Base-by-base conservation (phyloP, 2,888 invertebrate genomes). In the Sthenelais limicola region DNA sequence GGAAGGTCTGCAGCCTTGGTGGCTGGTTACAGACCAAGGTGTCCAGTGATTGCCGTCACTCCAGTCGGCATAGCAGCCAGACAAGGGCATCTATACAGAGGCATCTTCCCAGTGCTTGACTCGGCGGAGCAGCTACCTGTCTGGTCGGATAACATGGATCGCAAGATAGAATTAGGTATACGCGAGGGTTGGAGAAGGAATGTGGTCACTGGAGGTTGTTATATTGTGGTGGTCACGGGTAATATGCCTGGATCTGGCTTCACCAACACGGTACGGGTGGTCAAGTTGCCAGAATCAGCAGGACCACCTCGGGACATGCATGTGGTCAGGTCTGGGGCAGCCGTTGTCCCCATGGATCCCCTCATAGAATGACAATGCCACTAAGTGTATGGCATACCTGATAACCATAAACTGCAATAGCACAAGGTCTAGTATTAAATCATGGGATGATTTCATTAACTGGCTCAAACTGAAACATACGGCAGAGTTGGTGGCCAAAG, bases 31-130 rank as follows among this genome's bases (percentile, higher is more conserved):
- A 91, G 94, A 70, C 97, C 98, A 74, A 91, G 94, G 77, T 97
- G 97, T 85, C 97, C 98, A 72, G 94, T 98, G 85, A 93, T 98
- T 83, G 94, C 97, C 35, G 94, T 98, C 67, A 95, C 95, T 2
- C 90, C 97, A 32, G 92, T 92, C 83, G 90, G 92, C 70, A 94
- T 94, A 88, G 94, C 94, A 7, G 96, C 97, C 32, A 90, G 97
- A 54, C 97, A 97, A 89, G 92, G 93, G 74, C 97, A 98, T 87
- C 90, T 98, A 21, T 96, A 92, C 90, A 91, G 98, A 77, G 98
- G 95, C 62, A 93, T 98, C 81, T 91, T 97, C 85, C 98, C 98
- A 30, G 91, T 97, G 70, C 91, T 93, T 76, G 97, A 94, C 88
- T 90, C 91, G 85, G 93, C 96, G 96, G 87, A 73, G 67, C 24